Evolutionary conservation across 2,888 invertebrate species (phyloP).

Genomic region (Latheticus oryzae): DNA sequence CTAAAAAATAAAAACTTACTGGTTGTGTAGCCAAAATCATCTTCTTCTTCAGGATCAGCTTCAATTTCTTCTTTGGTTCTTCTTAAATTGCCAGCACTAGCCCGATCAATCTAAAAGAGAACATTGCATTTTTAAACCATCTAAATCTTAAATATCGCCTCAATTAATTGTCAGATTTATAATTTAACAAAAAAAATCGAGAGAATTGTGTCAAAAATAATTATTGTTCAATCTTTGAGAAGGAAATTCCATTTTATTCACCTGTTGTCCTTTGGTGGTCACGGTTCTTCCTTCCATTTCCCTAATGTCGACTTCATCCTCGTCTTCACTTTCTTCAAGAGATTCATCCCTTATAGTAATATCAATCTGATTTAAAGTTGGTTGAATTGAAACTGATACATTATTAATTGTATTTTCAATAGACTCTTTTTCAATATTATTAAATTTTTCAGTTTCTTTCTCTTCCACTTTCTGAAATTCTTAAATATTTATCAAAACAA

Average conservation of each 20-base stretch:
- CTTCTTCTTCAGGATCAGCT: constrained; percentile 87
- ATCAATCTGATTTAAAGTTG: constrained; percentile 5
- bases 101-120: constrained; percentile 93
- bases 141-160: too few relatives aligned
- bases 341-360: constrained; percentile 43
- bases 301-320: constrained; percentile 79
- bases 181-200: too few relatives aligned
- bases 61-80: constrained; percentile 81
- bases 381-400: background rate
- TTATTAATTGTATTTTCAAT: too few relatives aligned
- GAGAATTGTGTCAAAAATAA: too few relatives aligned
- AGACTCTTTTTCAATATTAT: constrained; percentile 8
- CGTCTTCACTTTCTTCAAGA: constrained; percentile 67
- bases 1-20: constrained; percentile 73
- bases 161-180: too few relatives aligned
- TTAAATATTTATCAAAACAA: background rate
- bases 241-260: constrained; percentile 53
- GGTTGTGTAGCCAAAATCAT: constrained; percentile 93
- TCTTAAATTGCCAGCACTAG: constrained; percentile 87
- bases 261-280: constrained; percentile 82
- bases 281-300: constrained; percentile 84
- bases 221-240: too few relatives aligned
- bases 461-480: constrained; percentile 4
- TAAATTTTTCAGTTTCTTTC: background rate
- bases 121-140: too few relatives aligned